Percentiles rank a stretch among this genome's conserved stretches.
phyloP scores from a whole-genome alignment of 2,797 vertebrate species.

The Oryzias sinensis region DNA sequence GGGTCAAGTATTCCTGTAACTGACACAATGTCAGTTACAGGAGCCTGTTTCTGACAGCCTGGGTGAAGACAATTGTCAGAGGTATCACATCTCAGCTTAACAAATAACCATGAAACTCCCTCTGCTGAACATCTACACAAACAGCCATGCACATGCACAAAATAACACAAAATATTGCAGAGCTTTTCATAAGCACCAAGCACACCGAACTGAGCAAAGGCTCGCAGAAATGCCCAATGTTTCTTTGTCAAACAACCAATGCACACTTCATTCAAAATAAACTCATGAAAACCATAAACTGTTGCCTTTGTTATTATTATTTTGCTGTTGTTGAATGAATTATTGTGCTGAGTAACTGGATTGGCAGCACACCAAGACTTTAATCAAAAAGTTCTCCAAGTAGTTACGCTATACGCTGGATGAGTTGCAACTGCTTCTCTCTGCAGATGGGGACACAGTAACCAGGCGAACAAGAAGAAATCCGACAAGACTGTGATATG shows the following conservation, averaged over 20 bases:
- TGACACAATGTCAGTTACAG: constrained; percentile 39
- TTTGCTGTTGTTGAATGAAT: constrained; percentile 24
- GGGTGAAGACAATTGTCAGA: constrained; percentile 38
- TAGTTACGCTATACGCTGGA: constrained; percentile 27
- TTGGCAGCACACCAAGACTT: constrained; percentile 15
- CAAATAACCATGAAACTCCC: constrained; percentile 43
- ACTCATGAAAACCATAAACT: background rate
- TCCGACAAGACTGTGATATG: constrained; percentile 81
- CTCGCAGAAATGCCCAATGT: constrained; percentile 1
- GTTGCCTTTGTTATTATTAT: constrained; percentile 20
- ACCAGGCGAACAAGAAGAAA: constrained; percentile 79
- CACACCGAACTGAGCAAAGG: constrained; percentile 7
- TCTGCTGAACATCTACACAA: constrained; percentile 10
- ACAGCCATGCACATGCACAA: constrained; percentile 1
- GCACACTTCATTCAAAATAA: constrained; percentile 16
- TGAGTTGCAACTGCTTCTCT: constrained; percentile 40
- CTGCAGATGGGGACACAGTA: constrained; percentile 66
- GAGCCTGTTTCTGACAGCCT: constrained; percentile 44
- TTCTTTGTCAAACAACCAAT: constrained; percentile 12
- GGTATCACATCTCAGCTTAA: constrained; percentile 40
- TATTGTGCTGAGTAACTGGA: constrained; percentile 8
- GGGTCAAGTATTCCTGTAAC: constrained; percentile 35
- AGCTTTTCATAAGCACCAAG: constrained; percentile 8
- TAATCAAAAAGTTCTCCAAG: constrained; percentile 36
- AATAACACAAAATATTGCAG: constrained; percentile 25